These are phyloP conservation scores for Cotesia glomerata DNA, from an alignment of 1,140 invertebrate species.

Conservation along the genomic window DNA sequence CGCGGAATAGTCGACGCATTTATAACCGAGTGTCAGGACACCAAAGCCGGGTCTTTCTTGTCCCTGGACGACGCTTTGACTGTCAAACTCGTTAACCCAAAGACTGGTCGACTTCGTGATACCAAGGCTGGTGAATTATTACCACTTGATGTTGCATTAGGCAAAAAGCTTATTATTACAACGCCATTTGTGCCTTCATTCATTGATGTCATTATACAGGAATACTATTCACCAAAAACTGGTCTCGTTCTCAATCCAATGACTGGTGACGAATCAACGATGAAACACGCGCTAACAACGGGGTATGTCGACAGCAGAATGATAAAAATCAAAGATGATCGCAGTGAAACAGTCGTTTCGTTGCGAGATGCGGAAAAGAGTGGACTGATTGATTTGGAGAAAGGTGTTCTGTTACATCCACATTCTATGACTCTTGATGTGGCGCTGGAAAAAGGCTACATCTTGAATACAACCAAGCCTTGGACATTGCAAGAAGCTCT, in stretches of 20 bases:
- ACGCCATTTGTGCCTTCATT: conserved; percentile 74
- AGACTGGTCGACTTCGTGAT: conserved; percentile 72
- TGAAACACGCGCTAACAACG: conserved; percentile 74
- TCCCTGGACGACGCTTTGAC: conserved; percentile 74
- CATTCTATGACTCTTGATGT: conserved; percentile 73
- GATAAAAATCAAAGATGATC: conserved; percentile 77
- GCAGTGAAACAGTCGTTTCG: conserved; percentile 70
- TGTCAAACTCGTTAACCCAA: conserved; percentile 72
- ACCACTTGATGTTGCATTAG: conserved; percentile 73
- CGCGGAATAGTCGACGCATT: conserved; percentile 82
- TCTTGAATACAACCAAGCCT: conserved; percentile 77
- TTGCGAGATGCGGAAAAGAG: conserved; percentile 73
- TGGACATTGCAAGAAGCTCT: conserved; percentile 86
- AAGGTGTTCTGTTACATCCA: conserved; percentile 73
- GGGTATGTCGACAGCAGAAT: conserved; percentile 75
- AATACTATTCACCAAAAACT: conserved; percentile 78
- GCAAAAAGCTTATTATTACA: conserved; percentile 73
- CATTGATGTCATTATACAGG: conserved; percentile 77
- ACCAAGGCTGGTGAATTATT: conserved; percentile 72
- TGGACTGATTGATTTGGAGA: conserved; percentile 74
- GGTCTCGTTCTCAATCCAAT: conserved; percentile 83
- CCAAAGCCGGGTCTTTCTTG: conserved; percentile 71
- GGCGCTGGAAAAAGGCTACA: conserved; percentile 78
- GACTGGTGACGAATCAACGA: conserved; percentile 74
- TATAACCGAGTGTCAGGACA: conserved; percentile 83